Base-by-base conservation (phyloP, 2,888 invertebrate genomes). In the Xanthostigma xanthostigma region DNA sequence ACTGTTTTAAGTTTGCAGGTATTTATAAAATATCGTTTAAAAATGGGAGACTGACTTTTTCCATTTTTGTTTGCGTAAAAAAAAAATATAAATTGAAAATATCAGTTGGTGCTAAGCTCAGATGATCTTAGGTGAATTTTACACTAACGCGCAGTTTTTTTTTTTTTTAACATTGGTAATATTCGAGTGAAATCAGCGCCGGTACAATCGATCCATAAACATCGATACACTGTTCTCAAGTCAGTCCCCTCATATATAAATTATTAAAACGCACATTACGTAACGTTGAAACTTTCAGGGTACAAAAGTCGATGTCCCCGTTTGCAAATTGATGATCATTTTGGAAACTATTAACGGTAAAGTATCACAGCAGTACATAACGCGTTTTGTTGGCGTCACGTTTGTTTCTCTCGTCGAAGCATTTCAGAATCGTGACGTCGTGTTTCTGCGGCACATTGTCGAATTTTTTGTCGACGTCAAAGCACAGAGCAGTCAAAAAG, bases 1-100 rank as follows among this genome's bases (percentile, higher is more conserved):
- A 74, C 74, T 55, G 70, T 82, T 51, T 67, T 80, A 36, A 74
- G 69, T 55, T 68, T 81, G 51, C 75, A 79, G 70, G 77, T 76
- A 59, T 62, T 62, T 37, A 27, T 1, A 27, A 27, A 27, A 27
- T 57, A 57, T 12, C 63, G 59, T 52, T 54, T 62, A 9, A 63
- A 13, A n/a, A 8, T 45, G 12, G 9, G 44, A 36, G 11, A 44
- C 41, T 41, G 14, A 12, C 17, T 13, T 41, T 41, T 41, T 41
- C 13, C 6, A 4, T 4, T 38, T 17, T 41, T 13, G 2, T n/a
- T 41, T 41, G 2, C 9, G 17, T 8, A 42, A 8, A 3, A 42
- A 42, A 42, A 34, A 17, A 17, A 17, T 17, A 27, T 27, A 17
- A 17, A 17, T 17, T 17, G 17, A 17, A 17, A 17, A 17, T 17